Evolutionary conservation across 2,113 vertebrate genomes (phyloP).

Genomic region (Ochotona curzoniae): DNA sequence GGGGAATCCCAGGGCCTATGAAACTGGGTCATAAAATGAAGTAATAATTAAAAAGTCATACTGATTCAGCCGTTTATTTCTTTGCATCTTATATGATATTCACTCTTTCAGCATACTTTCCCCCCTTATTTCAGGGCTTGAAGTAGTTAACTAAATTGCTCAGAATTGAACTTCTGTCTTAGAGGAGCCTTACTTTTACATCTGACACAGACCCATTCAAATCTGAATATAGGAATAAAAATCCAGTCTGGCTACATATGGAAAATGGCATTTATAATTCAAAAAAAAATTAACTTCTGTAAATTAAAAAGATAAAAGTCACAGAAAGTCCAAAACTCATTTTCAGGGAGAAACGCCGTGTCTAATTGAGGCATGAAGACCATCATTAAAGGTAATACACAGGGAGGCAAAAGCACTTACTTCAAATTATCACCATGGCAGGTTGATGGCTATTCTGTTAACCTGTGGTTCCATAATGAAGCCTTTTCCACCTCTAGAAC

Average conservation of each 20-base stretch:
- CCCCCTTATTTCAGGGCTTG: not conserved
- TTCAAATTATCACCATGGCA: constrained; percentile 63
- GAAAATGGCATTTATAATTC: not conserved
- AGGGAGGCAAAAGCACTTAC: constrained; percentile 56
- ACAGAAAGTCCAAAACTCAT: constrained; percentile 34
- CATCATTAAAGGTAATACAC: constrained; percentile 62
- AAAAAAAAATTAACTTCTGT: not conserved
- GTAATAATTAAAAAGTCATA: not conserved
- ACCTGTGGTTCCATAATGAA: constrained; percentile 64
- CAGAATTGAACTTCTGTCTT: not conserved
- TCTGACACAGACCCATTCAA: not conserved
- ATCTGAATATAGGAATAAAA: not conserved
- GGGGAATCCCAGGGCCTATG: no score
- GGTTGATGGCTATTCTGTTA: constrained; percentile 52
- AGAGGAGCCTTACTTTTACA: not conserved
- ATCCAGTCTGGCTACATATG: not conserved
- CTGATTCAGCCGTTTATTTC: not conserved
- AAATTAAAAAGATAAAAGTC: constrained; percentile 38
- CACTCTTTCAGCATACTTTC: not conserved
- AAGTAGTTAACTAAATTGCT: not conserved
- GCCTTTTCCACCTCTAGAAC: constrained; percentile 74
- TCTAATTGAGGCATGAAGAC: not conserved
- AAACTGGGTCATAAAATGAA: no score
- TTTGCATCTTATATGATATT: not conserved
- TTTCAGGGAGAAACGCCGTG: constrained; percentile 6